These are phyloP conservation scores for Clarias gariepinus DNA, from an alignment of 2,113 vertebrate genomes.

Conservation along the genomic window DNA sequence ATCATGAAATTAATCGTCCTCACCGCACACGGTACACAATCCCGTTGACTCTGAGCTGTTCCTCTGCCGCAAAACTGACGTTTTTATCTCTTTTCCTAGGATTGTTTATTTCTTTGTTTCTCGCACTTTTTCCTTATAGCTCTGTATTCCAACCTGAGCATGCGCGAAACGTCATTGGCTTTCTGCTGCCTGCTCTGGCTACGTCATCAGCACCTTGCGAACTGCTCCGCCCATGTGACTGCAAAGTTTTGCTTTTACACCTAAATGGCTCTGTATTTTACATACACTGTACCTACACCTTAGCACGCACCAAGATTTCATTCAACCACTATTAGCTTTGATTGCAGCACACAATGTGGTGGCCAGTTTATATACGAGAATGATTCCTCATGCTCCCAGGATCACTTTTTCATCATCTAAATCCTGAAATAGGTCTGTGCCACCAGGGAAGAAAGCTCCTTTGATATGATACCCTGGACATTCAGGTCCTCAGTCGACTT, in stretches of 20 bases:
- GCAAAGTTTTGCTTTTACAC: not conserved
- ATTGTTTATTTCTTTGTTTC: conserved; percentile 69
- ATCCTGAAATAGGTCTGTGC: too few relatives aligned
- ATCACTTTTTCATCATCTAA: too few relatives aligned
- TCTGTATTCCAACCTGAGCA: conserved; percentile 61
- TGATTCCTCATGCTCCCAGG: too few relatives aligned
- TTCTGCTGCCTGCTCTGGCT: conserved; percentile 63
- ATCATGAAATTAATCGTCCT: conserved; percentile 51
- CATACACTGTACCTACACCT: too few relatives aligned
- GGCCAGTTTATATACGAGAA: too few relatives aligned
- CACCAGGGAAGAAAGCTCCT: too few relatives aligned
- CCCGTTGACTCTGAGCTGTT: not conserved
- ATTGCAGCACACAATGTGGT: too few relatives aligned
- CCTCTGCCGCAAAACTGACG: conserved; percentile 23
- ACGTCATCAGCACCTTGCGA: conserved; percentile 63
- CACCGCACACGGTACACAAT: conserved; percentile 10
- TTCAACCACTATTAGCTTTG: too few relatives aligned
- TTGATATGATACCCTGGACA: too few relatives aligned
- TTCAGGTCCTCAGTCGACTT: too few relatives aligned
- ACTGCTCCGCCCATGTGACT: conserved; percentile 56
- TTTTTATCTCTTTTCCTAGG: conserved; percentile 32
- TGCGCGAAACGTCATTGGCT: conserved; percentile 68
- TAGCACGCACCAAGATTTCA: too few relatives aligned
- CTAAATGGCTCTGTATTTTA: not conserved
- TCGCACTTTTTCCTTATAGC: conserved; percentile 66